phyloP scores from a whole-genome alignment of 2,113 vertebrate genomes.

The Megaptera novaeangliae region DNA sequence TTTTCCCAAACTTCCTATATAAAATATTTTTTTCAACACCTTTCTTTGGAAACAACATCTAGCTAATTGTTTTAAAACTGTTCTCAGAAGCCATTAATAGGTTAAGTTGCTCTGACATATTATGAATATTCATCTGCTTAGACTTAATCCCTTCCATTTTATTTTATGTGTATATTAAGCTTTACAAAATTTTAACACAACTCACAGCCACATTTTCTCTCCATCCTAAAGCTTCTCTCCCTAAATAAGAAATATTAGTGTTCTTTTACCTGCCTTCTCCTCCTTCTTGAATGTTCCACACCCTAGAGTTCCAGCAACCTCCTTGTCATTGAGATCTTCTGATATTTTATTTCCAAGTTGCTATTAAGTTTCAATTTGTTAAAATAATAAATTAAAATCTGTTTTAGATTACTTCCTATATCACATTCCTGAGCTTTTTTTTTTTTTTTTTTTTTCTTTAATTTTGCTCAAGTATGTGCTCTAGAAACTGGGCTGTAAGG shows the following conservation, averaged over 20 bases:
- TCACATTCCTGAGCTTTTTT: background rate
- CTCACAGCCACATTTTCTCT: background rate
- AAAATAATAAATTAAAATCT: background rate
- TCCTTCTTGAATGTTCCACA: background rate
- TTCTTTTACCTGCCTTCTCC: background rate
- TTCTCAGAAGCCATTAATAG: background rate
- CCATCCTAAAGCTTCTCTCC: fast-evolving
- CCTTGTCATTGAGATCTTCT: background rate
- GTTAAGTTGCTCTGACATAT: background rate
- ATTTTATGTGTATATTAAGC: background rate
- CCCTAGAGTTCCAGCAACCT: background rate
- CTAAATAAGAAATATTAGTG: background rate
- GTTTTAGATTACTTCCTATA: background rate
- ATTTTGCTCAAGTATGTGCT: background rate
- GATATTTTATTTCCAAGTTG: background rate
- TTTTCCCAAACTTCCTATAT: background rate
- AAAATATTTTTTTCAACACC: background rate
- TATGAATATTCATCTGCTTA: background rate
- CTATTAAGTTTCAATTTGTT: background rate
- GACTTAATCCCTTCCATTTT: background rate
- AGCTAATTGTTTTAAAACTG: background rate
- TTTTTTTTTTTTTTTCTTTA: background rate
- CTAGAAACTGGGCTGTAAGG: background rate
- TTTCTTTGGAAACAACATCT: background rate
- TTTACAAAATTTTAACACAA: background rate